Evolutionary conservation across 2,113 vertebrate species (phyloP).

Genomic region (Syngnathus floridae): DNA sequence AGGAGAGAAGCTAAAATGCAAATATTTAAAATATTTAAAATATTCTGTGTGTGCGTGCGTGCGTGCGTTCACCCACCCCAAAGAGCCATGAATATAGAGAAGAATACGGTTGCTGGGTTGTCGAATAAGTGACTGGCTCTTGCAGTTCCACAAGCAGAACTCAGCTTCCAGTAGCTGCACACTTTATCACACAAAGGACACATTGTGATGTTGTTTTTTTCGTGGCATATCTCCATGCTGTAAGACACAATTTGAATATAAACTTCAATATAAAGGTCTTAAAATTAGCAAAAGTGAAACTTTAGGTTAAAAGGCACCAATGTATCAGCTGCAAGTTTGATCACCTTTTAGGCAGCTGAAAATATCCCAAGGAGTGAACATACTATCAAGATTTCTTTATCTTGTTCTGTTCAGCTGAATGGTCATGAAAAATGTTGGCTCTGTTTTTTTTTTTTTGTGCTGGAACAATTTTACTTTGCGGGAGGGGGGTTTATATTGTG

Average conservation of each 20-base stretch:
- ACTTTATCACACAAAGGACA: conserved; percentile 90
- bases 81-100: conserved; percentile 96
- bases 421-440: too few species aligned
- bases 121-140: conserved; percentile 95
- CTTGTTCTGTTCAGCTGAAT: too few species aligned
- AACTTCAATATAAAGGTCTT: background rate
- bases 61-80: conserved; percentile 79
- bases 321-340: too few species aligned
- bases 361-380: too few species aligned
- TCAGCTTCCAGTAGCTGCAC: conserved; percentile 95
- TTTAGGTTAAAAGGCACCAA: background rate
- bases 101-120: conserved; percentile 96
- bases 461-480: too few species aligned
- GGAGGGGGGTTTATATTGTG: too few species aligned
- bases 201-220: conserved; percentile 90
- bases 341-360: too few species aligned
- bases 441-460: too few species aligned
- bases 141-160: conserved; percentile 85
- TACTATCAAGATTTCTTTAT: too few species aligned
- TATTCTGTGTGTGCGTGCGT: background rate
- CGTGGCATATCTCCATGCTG: conserved; percentile 97
- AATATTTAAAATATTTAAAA: too few species aligned
- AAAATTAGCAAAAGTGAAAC: background rate
- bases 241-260: conserved; percentile 7
- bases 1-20: too few species aligned